Conservation (phyloP, 2,113 vertebrate species). For the Choloepus hoffmanni region DNA sequence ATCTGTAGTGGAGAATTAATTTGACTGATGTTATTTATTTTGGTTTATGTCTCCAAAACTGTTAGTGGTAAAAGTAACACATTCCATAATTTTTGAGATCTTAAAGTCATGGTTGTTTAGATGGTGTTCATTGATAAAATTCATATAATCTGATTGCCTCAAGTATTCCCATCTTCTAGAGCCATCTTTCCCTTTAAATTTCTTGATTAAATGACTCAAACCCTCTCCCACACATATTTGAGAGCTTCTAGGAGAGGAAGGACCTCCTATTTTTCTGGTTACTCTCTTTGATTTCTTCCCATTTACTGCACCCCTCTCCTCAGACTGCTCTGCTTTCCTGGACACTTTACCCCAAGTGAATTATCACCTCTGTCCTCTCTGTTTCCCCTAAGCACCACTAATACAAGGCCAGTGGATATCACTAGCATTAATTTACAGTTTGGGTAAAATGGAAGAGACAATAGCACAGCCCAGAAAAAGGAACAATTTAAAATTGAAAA, state of each 20-base stretch:
- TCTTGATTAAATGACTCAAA: neutral
- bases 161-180: neutral
- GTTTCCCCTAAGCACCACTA: neutral
- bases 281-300: neutral
- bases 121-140: neutral
- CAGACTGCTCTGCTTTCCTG: neutral
- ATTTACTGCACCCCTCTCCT: neutral
- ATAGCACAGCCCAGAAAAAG: neutral
- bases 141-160: neutral
- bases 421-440: neutral
- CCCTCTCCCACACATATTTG: neutral
- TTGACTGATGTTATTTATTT: conserved; percentile 4
- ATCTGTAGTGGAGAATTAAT: neutral
- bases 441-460: neutral
- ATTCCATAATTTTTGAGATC: neutral
- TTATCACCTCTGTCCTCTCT: neutral
- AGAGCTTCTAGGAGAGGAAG: neutral
- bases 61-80: neutral
- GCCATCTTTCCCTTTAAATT: neutral
- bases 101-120: neutral
- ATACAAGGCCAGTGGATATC: neutral
- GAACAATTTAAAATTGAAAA: conserved; percentile 26
- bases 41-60: neutral
- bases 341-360: neutral
- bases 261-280: neutral